Conservation (phyloP, 2,888 invertebrate species). For the Euproctis similis region DNA sequence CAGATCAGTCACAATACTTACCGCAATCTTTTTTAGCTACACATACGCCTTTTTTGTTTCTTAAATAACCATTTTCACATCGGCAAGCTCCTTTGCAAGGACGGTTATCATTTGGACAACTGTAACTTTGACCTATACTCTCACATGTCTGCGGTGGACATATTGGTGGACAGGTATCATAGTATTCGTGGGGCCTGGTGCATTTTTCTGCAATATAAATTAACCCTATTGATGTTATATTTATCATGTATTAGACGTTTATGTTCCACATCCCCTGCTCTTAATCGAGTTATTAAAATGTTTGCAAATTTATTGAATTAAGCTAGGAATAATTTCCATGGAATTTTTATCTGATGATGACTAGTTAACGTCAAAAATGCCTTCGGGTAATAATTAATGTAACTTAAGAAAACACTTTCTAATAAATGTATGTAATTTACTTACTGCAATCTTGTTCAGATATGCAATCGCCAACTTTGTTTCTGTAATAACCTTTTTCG, state of each 20-base stretch:
- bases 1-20: too few species aligned
- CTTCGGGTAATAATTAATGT: too few species aligned
- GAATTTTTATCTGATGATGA: too few species aligned
- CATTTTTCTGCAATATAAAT: slow-evolving; percentile 1
- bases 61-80: slow-evolving; percentile 12
- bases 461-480: neutral
- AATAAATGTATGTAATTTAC: too few species aligned
- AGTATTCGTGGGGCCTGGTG: slow-evolving; percentile 7
- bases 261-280: too few species aligned
- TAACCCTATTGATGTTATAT: neutral
- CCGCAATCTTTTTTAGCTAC: slow-evolving; percentile 11
- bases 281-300: too few species aligned
- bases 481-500: neutral
- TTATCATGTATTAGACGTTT: too few species aligned
- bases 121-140: slow-evolving; percentile 12
- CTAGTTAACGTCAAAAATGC: too few species aligned
- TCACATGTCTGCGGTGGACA: slow-evolving; percentile 32
- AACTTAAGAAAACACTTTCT: too few species aligned
- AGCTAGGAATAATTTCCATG: too few species aligned
- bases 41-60: slow-evolving; percentile 12
- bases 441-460: neutral
- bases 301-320: too few species aligned
- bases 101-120: slow-evolving; percentile 6
- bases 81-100: slow-evolving; percentile 10
- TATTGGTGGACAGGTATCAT: slow-evolving; percentile 14